Percentiles rank a stretch among this genome's conserved stretches.
Evolutionary conservation across 2,888 invertebrate genomes (phyloP).

Genomic region (Epiblema foenella): DNA sequence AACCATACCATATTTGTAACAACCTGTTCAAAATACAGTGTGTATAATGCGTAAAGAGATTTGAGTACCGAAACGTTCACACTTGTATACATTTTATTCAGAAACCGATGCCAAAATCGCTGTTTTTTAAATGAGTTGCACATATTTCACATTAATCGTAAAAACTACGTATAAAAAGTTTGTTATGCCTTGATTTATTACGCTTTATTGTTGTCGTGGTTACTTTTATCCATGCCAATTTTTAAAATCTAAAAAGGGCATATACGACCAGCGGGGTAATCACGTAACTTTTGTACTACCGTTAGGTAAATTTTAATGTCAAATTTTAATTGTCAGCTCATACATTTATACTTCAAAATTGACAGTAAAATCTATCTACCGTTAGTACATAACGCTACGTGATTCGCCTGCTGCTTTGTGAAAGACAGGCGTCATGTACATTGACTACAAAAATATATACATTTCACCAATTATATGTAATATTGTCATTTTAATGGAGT

Average conservation of each 20-base stretch:
- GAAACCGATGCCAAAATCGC: neutral
- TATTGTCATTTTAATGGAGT: too few relatives aligned
- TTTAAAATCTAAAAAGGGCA: slow-evolving; percentile 4
- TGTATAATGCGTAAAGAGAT: neutral
- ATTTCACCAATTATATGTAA: too few relatives aligned
- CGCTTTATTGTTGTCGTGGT: neutral
- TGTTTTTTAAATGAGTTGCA: neutral
- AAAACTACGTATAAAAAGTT: slow-evolving; percentile 4
- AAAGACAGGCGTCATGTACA: neutral
- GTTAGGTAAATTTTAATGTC: too few relatives aligned
- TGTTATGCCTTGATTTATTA: slow-evolving; percentile 5
- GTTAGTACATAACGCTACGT: too few relatives aligned
- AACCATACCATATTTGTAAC: slow-evolving; percentile 16
- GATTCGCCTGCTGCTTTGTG: neutral
- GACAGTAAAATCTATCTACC: too few relatives aligned
- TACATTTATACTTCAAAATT: too few relatives aligned
- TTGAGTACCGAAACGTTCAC: neutral
- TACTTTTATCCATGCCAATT: neutral
- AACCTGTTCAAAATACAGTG: neutral
- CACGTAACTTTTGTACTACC: too few relatives aligned
- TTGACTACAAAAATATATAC: neutral
- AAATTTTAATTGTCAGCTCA: too few relatives aligned
- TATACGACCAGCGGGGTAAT: too few relatives aligned
- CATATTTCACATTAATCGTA: slow-evolving; percentile 1
- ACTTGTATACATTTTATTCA: neutral